phyloP scores from a whole-genome alignment of 2,797 vertebrate genomes.

The Acanthurus tractus region DNA sequence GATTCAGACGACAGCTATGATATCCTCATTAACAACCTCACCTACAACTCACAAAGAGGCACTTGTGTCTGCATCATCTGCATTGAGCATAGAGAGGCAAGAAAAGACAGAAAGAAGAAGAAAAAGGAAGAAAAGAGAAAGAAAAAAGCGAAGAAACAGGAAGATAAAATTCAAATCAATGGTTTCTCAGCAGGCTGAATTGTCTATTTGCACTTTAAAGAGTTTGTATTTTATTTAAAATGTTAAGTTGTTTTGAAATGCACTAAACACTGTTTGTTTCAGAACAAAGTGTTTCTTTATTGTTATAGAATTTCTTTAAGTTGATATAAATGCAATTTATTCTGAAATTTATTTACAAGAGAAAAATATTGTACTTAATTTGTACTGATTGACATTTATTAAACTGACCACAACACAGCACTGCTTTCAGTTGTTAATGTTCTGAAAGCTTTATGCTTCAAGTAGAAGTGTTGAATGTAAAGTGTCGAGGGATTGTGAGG shows the following conservation, averaged over 20 bases:
- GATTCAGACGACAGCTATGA: constrained; percentile 70
- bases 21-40: constrained; percentile 58
- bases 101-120: constrained; percentile 35
- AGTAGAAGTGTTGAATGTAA: constrained; percentile 40
- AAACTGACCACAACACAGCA: constrained; percentile 35
- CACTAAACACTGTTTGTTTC: background rate
- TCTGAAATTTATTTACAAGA: background rate
- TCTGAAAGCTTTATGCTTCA: constrained; percentile 38
- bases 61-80: constrained; percentile 59
- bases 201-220: constrained; percentile 8
- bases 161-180: constrained; percentile 6
- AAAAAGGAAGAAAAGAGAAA: constrained; percentile 24
- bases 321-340: background rate
- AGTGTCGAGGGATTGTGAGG: constrained; percentile 38
- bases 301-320: constrained; percentile 5
- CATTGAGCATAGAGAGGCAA: constrained; percentile 32
- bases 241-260: constrained; percentile 23
- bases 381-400: constrained; percentile 36
- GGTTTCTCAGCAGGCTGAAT: constrained; percentile 7
- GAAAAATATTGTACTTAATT: constrained; percentile 14
- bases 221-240: constrained; percentile 22
- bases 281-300: constrained; percentile 16
- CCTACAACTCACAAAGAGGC: constrained; percentile 27
- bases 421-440: constrained; percentile 47
- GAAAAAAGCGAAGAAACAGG: constrained; percentile 23